These are phyloP conservation scores for Maccullochella peelii DNA, from an alignment of 2,113 vertebrate species.

Conservation along the genomic window DNA sequence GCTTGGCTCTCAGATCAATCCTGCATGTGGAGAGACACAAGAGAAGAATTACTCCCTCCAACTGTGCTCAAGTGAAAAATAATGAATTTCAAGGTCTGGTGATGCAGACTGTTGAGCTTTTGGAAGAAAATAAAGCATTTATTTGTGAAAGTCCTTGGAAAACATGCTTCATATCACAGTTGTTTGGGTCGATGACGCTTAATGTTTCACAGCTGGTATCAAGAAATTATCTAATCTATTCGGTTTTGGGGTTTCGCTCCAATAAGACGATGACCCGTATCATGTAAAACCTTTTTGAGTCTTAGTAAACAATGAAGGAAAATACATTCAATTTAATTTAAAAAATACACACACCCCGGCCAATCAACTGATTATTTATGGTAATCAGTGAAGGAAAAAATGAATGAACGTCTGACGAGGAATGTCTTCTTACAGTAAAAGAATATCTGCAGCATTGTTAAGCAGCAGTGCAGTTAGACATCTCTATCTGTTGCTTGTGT, in stretches of 20 bases:
- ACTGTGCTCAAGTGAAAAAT: conserved; percentile 51
- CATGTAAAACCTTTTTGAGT: conserved; percentile 13
- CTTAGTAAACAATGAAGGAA: not conserved
- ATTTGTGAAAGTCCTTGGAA: conserved; percentile 58
- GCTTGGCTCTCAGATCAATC: conserved; percentile 56
- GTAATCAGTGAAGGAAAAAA: not conserved
- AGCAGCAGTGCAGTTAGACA: conserved; percentile 32
- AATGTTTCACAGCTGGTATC: conserved; percentile 59
- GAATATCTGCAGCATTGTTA: conserved; percentile 23
- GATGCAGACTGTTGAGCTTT: conserved; percentile 53
- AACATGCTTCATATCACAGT: conserved; percentile 48
- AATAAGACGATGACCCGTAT: conserved; percentile 11
- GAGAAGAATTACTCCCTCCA: conserved; percentile 51
- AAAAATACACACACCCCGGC: not conserved
- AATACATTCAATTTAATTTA: conserved; percentile 8
- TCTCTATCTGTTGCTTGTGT: conserved; percentile 56
- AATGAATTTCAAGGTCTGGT: conserved; percentile 65
- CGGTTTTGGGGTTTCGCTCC: conserved; percentile 18
- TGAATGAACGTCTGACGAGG: not conserved
- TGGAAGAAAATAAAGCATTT: conserved; percentile 38
- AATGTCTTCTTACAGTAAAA: conserved; percentile 11
- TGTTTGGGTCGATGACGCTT: conserved; percentile 55
- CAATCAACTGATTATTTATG: not conserved
- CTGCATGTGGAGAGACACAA: conserved; percentile 51
- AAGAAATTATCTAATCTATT: conserved; percentile 12